These are phyloP conservation scores for Drosophila nasuta DNA, from an alignment of 1,140 invertebrate species.

Conservation along the genomic window DNA sequence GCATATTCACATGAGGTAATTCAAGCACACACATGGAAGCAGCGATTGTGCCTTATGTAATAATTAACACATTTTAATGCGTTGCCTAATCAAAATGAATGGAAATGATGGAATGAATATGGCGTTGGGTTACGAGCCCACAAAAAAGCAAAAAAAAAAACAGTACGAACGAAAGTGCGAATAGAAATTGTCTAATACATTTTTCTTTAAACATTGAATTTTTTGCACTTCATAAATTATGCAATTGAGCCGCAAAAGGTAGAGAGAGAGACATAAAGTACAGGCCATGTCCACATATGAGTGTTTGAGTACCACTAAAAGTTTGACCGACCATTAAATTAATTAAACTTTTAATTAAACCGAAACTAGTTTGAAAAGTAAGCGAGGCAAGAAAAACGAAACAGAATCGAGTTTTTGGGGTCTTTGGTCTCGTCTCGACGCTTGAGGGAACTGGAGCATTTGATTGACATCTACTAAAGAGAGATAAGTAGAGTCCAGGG, in stretches of 20 bases:
- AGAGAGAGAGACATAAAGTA: constrained; percentile 14
- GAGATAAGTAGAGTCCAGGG: constrained; percentile 25
- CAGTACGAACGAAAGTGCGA: constrained; percentile 2
- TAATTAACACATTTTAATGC: constrained; percentile 49
- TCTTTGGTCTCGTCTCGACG: constrained; percentile 8
- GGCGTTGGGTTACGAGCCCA: constrained; percentile 17
- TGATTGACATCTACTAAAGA: constrained; percentile 28
- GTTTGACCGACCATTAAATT: constrained; percentile 32
- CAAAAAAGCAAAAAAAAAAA: not conserved
- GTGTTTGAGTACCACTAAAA: constrained; percentile 12
- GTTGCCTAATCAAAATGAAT: constrained; percentile 25
- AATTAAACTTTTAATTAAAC: constrained; percentile 41
- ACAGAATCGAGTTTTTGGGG: constrained; percentile 19
- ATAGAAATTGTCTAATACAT: constrained; percentile 27
- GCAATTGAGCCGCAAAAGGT: constrained; percentile 11
- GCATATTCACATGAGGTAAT: constrained; percentile 22
- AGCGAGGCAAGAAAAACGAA: constrained; percentile 8
- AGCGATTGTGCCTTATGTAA: constrained; percentile 24
- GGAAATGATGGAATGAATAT: constrained; percentile 3
- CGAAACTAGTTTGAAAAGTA: constrained; percentile 26
- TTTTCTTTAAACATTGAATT: constrained; percentile 11
- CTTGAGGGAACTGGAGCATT: constrained; percentile 17
- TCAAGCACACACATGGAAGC: constrained; percentile 13
- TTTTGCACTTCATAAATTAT: constrained; percentile 43
- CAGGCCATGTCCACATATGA: not conserved